Evolutionary conservation across 2,888 invertebrate genomes (phyloP).

Genomic region (Kryphioiulus occultus): DNA sequence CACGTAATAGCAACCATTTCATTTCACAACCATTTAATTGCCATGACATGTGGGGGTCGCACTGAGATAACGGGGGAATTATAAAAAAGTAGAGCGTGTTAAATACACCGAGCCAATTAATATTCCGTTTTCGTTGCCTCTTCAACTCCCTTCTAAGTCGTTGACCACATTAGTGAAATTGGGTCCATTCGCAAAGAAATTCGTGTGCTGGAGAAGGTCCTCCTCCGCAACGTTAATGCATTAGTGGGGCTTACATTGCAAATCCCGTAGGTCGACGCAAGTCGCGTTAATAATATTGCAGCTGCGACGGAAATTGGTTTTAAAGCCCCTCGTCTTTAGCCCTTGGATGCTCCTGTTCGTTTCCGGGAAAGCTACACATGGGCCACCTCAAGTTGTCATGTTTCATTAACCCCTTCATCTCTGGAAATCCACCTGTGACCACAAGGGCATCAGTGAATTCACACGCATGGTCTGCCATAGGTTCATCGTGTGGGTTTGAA

Average conservation of each 20-base stretch:
- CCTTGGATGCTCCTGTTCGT: background rate
- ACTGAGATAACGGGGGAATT: background rate
- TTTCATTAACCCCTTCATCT: background rate
- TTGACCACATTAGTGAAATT: background rate
- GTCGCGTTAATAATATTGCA: background rate
- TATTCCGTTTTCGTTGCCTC: background rate
- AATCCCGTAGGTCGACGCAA: background rate
- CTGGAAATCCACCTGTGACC: background rate
- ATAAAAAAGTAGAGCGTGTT: background rate
- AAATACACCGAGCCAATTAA: background rate
- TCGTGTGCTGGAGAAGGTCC: background rate
- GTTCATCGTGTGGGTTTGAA: no score
- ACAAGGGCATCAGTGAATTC: no score
- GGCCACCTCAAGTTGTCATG: background rate
- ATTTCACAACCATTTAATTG: background rate
- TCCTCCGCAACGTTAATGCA: background rate
- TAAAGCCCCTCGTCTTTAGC: conserved; percentile 6
- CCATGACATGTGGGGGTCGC: background rate
- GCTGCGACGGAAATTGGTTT: conserved; percentile 28
- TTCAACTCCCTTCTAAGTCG: background rate
- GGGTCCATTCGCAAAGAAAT: background rate
- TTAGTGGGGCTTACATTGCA: background rate
- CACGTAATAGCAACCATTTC: background rate
- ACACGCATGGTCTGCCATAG: no score
- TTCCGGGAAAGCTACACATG: background rate